A percentile compares a stretch with the other conserved stretches of the same genome.
Evolutionary conservation across 2,888 invertebrate genomes (phyloP).

Genomic region (Dynastes grantii): DNA sequence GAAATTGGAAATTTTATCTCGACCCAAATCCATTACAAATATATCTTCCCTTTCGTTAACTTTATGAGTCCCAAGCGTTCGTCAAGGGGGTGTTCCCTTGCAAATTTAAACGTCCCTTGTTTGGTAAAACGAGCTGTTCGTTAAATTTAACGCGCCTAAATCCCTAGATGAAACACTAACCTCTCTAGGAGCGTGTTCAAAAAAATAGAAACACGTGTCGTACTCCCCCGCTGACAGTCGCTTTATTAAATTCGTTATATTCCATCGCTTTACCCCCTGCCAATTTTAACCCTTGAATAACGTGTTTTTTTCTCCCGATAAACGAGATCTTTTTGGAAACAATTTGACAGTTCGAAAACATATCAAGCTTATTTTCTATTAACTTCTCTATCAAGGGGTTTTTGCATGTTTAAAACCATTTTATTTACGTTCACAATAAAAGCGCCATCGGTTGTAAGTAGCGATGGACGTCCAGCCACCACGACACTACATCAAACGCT

Average conservation of each 20-base stretch:
- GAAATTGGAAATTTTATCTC: neutral
- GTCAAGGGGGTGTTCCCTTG: slow-evolving; percentile 1
- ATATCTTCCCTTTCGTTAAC: slow-evolving; percentile 9
- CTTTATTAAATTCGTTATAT: slow-evolving; percentile 1
- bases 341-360: too few species aligned
- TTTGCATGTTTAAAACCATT: too few species aligned
- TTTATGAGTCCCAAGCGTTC: neutral
- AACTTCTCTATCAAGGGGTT: too few species aligned
- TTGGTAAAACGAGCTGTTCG: slow-evolving; percentile 16
- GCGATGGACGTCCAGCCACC: too few species aligned
- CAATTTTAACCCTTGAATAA: neutral
- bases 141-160: neutral
- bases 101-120: slow-evolving; percentile 1
- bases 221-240: neutral
- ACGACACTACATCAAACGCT: too few species aligned
- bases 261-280: neutral
- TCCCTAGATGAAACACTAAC: neutral
- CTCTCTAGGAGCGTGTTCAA: neutral
- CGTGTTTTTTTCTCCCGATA: too few species aligned
- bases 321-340: too few species aligned
- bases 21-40: neutral
- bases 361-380: too few species aligned
- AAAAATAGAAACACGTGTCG: slow-evolving; percentile 1
- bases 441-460: too few species aligned
- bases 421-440: too few species aligned